Evolutionary conservation across 2,797 vertebrate genomes (phyloP), one percentile per base, ranked within the genome.

Genomic region (Tenualosa ilisha): DNA sequence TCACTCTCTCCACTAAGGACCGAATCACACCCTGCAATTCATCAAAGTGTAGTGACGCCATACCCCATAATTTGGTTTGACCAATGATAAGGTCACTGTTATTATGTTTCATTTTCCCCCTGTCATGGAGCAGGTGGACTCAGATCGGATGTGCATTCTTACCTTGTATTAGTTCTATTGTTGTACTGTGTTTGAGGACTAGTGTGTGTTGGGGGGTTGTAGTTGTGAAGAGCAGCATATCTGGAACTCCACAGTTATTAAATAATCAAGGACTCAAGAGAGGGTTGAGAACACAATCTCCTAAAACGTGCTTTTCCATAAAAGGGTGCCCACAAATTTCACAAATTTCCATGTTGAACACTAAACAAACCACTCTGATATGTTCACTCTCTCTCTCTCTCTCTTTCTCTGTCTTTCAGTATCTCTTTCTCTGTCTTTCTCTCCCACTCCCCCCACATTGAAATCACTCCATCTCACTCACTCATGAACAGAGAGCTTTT

Each of bases 281-380:
- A 89, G 91, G 92, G 93, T 93, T 93, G 93, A 93, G 84, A 87
- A 82, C 85, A 84, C 89, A 26, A 85, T 83, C 86, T 91, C 92
- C 90, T 83, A 13, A 87, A 88, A 90, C 85, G 87, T 92, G 91
- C 89, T 91, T 94, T 93, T 94, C 94, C 93, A 94, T 95, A 95
- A 92, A 95, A 92, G 94, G 94, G 82, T 87, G 91, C 72, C 40
- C 72, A 46, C 72, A 20, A 79, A 79, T 40, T 79, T 79, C 72
- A 79, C 37, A n/a, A n/a, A 79, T 79, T 79, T 79, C 72, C 8
- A 40, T 46, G 72, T 43, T 46, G 90, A 92, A 37, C 91, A 87
- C 88, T 84, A 37, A 86, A 87, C 84, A 82, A 89, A 90, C 93
- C 91, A 88, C 88, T 83, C 84, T 53, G 85, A 87, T 3, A 31